Evolutionary conservation across 2,888 invertebrate species (phyloP), one percentile per base, ranked within the genome.

Genomic region (Reticulitermes lucifugus): DNA sequence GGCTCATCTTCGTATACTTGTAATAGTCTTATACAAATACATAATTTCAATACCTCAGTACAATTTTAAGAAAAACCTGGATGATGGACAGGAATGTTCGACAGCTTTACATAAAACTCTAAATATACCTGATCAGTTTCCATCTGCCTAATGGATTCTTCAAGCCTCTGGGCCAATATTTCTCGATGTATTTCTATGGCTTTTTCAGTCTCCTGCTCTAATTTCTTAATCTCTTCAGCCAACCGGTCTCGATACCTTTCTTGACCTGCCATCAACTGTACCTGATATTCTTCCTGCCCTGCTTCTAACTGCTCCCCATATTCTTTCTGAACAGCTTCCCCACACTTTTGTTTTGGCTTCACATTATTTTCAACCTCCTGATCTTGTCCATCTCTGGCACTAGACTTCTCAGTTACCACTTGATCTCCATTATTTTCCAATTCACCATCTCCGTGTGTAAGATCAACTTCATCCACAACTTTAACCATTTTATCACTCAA

Each of bases 281-380:
- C 81, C 71, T 84, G 79, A 77, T 46, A 77, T 43, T 25, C 29
- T 21, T 77, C n/a, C 6, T 65, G n/a, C 10, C 25, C 51, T 22
- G 71, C 75, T 73, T 51, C 77, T 2, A 35, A n/a, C 41, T 41
- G 41, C 41, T 46, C 77, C n/a, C n/a, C 7, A 46, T 22, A 43
- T 51, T 94, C 89, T 88, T 92, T 93, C 29, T 92, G 91, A 85
- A 91, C 46, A 77, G 46, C 41, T 77, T 77, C 46, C 12, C 46
- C 46, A 46, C 5, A n/a, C 7, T 65, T 43, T 21, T 46, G 22
- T 77, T 46, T 12, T 21, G 4, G 41, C 46, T 46, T 77, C 46
- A 25, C 77, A 21, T 51, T 35, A 51, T 18, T 86, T 89, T 91
- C 90, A 87, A 89, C 87, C 89, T 92, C 65, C 7, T 65, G 12